Conservation (phyloP, 2,113 vertebrate species). For the Malurus elegans region DNA sequence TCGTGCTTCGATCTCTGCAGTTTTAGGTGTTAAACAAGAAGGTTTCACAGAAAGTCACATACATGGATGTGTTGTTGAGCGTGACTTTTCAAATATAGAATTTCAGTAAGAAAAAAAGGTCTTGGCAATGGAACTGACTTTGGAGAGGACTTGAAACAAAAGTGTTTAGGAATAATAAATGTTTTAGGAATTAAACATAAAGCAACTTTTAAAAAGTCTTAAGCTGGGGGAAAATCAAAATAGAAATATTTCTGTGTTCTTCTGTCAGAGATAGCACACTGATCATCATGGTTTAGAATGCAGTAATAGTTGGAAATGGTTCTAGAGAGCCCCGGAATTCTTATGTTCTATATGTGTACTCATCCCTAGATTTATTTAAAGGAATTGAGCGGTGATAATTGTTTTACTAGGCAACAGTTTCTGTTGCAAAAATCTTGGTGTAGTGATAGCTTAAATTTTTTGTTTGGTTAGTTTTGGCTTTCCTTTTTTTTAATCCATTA, state of each 20-base stretch:
- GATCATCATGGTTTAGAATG: neutral
- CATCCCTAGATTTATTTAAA: neutral
- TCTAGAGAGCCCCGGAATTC: neutral
- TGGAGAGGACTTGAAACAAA: neutral
- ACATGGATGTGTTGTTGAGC: neutral
- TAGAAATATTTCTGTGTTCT: neutral
- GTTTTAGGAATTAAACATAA: neutral
- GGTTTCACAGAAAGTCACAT: neutral
- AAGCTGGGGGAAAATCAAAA: neutral
- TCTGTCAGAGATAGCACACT: neutral
- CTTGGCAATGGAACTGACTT: neutral
- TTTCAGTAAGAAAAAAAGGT: neutral
- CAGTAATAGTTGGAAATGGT: neutral
- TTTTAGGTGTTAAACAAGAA: neutral
- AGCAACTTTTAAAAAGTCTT: neutral
- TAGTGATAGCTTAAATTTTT: neutral
- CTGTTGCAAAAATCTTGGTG: neutral
- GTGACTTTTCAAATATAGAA: neutral
- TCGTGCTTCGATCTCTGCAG: fast-evolving
- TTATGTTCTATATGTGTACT: neutral
- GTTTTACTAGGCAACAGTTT: neutral
- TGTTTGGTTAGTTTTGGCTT: neutral
- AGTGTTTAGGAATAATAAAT: neutral
- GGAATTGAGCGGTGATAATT: neutral
- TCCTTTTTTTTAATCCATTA: neutral